A percentile compares a stretch with the other conserved stretches of the same genome.
phyloP scores from a whole-genome alignment of 2,113 vertebrate genomes.

The Lichenostomus cassidix region DNA sequence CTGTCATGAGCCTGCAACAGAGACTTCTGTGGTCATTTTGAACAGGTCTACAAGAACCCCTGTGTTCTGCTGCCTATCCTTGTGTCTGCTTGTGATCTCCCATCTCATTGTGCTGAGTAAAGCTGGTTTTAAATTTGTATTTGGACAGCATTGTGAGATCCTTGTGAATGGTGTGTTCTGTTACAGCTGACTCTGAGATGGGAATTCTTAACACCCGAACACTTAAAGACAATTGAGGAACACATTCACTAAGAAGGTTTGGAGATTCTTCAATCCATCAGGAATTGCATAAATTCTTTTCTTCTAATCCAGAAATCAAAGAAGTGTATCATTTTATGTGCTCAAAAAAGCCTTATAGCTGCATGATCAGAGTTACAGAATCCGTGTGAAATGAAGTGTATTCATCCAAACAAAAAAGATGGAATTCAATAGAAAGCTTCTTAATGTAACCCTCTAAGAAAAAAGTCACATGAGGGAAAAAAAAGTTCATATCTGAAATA shows the following conservation, averaged over 20 bases:
- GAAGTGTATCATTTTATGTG: not conserved
- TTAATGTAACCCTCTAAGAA: not conserved
- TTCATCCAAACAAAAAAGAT: not conserved
- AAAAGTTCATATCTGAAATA: not conserved
- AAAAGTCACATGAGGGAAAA: accelerated
- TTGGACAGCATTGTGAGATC: not conserved
- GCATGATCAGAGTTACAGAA: not conserved
- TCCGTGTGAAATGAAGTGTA: not conserved
- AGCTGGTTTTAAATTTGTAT: not conserved
- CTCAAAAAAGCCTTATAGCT: not conserved
- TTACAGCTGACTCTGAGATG: not conserved
- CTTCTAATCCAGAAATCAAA: not conserved
- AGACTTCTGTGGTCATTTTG: not conserved
- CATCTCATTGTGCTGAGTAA: not conserved
- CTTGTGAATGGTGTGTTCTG: not conserved
- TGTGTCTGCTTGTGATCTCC: not conserved
- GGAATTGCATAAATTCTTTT: not conserved
- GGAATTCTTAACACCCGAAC: not conserved
- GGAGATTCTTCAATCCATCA: not conserved
- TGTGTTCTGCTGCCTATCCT: not conserved
- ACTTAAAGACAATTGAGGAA: not conserved
- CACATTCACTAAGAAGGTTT: not conserved
- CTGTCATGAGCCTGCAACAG: not conserved
- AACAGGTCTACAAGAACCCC: not conserved
- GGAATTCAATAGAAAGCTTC: not conserved